Base-by-base conservation (phyloP, 2,113 vertebrate species). In the Trematocara nigrifrons region DNA sequence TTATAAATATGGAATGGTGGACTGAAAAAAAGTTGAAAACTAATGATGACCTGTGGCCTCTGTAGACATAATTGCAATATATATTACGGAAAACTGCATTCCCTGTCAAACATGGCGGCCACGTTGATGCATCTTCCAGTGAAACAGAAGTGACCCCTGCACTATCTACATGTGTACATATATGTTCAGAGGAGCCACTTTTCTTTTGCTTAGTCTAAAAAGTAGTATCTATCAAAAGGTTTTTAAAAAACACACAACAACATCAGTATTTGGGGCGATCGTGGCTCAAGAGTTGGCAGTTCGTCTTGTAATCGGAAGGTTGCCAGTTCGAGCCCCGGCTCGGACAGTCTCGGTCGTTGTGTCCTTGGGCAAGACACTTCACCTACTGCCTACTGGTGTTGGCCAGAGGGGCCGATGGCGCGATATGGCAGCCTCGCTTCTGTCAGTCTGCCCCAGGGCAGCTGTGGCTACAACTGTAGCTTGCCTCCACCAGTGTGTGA, bases 81-180 rank as follows among this genome's bases (percentile, higher is more conserved):
- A 33, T 18, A 10, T 71, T 71, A 71, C 2, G 0, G 12, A 45
- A 45, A 26, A 9, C 38, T 42, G 0, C 22, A 47, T 74, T 74
- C 20, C 69, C 20, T 18, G 13, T 47, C 66, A 29, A 29, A 0
- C 20, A 7, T 47, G 40, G 40, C 13, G 0, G 66, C 40, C 13
- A 0, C n/a, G 0, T 29, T 47, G 69, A 45, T 45, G 22, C 69
- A 47, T 74, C 13, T 10, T 74, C 42, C 22, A 29, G 13, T 29
- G 22, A 29, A 38, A 74, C 69, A 74, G 22, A 26, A 74, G 69
- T 47, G 20, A 74, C 22, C 22, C 40, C 20, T 18, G 42, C 20
- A 16, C 8, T 16, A 47, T 47, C 42, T 29, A 47, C 40, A 47
- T 47, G 13, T 7, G 42, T 74, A 18, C 0, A 18, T 74, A 8